Evolutionary conservation across 2,113 vertebrate genomes (phyloP).

Genomic region (Thinocorus orbignyianus): DNA sequence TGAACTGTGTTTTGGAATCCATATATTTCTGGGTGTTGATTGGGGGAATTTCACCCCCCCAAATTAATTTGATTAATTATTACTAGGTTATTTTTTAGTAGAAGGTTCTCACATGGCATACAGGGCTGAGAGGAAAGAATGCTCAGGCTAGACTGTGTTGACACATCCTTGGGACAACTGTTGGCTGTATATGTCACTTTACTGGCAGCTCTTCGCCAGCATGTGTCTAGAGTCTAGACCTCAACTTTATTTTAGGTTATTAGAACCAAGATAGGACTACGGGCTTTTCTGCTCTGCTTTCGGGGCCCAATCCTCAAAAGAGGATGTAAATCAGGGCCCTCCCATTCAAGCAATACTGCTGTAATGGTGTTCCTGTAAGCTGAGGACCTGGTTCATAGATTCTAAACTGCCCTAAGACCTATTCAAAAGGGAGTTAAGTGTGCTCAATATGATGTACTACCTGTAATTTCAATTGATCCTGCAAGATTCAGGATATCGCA

Average conservation of each 20-base stretch:
- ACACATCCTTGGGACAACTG: neutral
- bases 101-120: neutral
- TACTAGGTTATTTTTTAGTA: neutral
- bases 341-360: neutral
- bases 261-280: neutral
- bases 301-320: neutral
- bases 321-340: neutral
- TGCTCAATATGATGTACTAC: neutral
- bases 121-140: neutral
- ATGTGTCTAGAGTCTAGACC: neutral
- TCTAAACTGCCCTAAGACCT: neutral
- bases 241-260: neutral
- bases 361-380: neutral
- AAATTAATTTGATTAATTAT: neutral
- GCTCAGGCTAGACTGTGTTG: neutral
- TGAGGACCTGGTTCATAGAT: neutral
- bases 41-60: fast-evolving
- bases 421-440: neutral
- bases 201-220: neutral
- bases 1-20: neutral
- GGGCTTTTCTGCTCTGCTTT: neutral
- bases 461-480: neutral
- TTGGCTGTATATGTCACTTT: neutral
- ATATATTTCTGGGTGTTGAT: neutral
- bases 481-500: neutral